phyloP scores from a whole-genome alignment of 2,888 invertebrate genomes.

The Nebria brevicollis region DNA sequence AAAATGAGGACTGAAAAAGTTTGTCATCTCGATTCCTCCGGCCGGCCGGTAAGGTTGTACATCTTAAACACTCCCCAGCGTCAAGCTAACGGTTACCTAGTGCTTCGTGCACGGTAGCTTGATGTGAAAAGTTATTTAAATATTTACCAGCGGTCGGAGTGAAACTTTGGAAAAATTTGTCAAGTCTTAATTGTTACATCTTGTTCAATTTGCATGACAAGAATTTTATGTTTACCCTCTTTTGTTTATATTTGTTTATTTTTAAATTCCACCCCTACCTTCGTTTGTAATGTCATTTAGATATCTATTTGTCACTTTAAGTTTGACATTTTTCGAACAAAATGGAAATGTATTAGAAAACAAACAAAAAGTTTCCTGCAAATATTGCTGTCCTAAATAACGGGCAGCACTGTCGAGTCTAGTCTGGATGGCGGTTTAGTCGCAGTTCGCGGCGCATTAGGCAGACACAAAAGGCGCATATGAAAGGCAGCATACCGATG shows the following conservation, averaged over 20 bases:
- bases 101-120: neutral
- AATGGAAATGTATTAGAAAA: too few species aligned
- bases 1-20: neutral
- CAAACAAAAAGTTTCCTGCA: too few species aligned
- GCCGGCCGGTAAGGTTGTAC: neutral
- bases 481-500: constrained; percentile 32
- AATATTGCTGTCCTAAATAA: too few species aligned
- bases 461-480: constrained; percentile 29
- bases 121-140: neutral
- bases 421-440: constrained; percentile 22
- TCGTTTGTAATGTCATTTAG: too few species aligned
- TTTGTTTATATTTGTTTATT: neutral
- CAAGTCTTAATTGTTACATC: constrained; percentile 1
- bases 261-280: neutral
- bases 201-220: neutral
- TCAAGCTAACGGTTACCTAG: neutral
- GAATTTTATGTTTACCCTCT: neutral
- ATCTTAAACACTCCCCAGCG: neutral
- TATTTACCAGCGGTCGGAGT: neutral
- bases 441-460: constrained; percentile 34
- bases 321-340: too few species aligned
- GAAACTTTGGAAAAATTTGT: neutral
- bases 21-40: neutral
- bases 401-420: too few species aligned
- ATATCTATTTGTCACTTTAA: too few species aligned